Evolutionary conservation across 1,140 invertebrate species (phyloP), one percentile per base, ranked within the genome.

Genomic region (Calosoma granatense): DNA sequence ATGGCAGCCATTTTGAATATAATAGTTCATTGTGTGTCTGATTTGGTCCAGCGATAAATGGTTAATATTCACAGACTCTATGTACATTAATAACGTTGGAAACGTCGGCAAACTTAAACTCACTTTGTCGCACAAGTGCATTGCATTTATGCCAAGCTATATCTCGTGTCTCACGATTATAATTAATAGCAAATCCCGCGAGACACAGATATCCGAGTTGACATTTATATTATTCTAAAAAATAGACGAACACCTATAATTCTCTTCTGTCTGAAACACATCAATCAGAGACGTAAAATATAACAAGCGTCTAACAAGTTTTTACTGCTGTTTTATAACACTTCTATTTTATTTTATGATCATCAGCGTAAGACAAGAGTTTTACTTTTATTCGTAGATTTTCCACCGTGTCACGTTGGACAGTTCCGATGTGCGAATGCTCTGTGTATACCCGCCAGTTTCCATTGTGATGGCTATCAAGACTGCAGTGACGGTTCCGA

Each of bases 371-470:
- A n/a, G n/a, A n/a, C n/a, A n/a, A n/a, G n/a, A n/a, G n/a, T n/a
- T n/a, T n/a, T n/a, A n/a, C n/a, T n/a, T 30, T 26, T 52, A 53
- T 66, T 66, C 64, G 47, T 72, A 92, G 91, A 85, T 74, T 96
- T 96, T 68, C 90, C 90, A 1, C 78, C 87, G 0, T 99, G 96
- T 72, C 85, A 90, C 63, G 83, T 83, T 51, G 89, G 89, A 6
- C 92, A 97, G 74, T 98, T 97, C 71, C 81, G 90, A 20, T 98
- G 96, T 75, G 84, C 86, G 36, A 97, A 97, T 71, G 88, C 91
- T 2, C 76, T 94, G 14, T 98, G 96, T 73, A 93, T 98, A 55
- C 91, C 94, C 0, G 78, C 80, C 11, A 83, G 81, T 21, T 92
- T 87, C 71, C 85, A 85, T 60, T 92, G 88, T 72, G 88, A 91